Evolutionary conservation across 2,113 vertebrate genomes (phyloP), one percentile per base, ranked within the genome.

Genomic region (Rhinichthys klamathensis): DNA sequence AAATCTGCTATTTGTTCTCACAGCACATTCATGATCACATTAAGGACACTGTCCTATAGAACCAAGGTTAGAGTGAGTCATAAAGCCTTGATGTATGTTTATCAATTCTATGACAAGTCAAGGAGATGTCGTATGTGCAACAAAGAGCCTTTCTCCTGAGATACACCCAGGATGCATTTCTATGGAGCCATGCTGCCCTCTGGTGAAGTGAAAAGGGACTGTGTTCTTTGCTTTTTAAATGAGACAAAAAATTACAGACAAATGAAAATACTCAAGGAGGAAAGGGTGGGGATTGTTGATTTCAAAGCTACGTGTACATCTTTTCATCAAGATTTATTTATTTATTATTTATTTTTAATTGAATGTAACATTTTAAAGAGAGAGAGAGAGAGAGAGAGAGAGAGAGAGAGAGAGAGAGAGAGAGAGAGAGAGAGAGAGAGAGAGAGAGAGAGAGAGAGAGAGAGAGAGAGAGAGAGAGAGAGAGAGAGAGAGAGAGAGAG

Each of bases 131-230:
- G 25, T 27, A 15, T 16, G 73, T 21, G 61, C 70, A 27, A 69
- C 89, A 87, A 91, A 90, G 85, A 91, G 88, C 84, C 86, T 89
- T 73, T 88, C 89, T 87, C 8, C 70, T 80, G 46, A 83, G 85
- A 88, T 32, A 49, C 67, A 72, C 23, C 13, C 2, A 32, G 3
- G 27, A 27, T n/a, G 11, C 6, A 1, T 30, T 75, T 85, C 32
- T 85, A 88, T 90, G 89, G 93, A 93, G 85, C 86, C 87, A 92
- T 91, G 92, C 92, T 95, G 92, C 93, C 94, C 92, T 94, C 94
- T 95, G 84, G 88, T 93, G 94, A 89, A 1, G 83, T 78, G 10
- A 56, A 56, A 46, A 44, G 86, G 63, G 56, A 58, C 6, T 27
- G 10, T 6, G 65, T 56, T 61, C 5, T 54, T 83, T 84, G 41